Conservation (phyloP, 2,797 vertebrate genomes). For the Poeciliopsis presidionis region DNA sequence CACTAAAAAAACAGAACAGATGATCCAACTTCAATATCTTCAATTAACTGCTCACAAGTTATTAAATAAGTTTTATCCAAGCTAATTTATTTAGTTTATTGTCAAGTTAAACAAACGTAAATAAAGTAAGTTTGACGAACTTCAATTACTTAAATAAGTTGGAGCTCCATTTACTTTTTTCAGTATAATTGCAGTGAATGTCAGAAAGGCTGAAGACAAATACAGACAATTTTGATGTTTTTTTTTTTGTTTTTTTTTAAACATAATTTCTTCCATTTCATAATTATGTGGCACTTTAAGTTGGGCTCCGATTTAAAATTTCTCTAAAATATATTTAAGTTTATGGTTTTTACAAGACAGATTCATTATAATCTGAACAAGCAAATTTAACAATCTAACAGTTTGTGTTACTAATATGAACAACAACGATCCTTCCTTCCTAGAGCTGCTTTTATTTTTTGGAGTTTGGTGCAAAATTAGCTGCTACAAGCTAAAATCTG, state of each 20-base stretch:
- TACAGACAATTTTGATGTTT: neutral
- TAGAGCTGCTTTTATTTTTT: neutral
- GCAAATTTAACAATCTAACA: neutral
- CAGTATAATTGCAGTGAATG: no score
- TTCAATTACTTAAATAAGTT: no score
- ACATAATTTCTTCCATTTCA: neutral
- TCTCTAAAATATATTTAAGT: neutral
- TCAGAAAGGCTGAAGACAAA: neutral
- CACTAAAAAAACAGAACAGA: neutral
- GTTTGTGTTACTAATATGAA: neutral
- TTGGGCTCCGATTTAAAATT: neutral
- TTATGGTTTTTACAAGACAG: neutral
- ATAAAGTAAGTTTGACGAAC: no score
- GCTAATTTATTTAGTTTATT: no score
- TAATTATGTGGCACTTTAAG: neutral
- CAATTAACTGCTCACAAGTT: no score
- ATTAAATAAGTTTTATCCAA: no score
- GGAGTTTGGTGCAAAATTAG: neutral
- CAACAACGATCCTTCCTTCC: neutral
- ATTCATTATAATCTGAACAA: neutral
- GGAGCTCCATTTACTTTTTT: no score
- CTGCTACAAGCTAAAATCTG: neutral
- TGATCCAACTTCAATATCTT: no score
- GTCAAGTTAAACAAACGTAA: no score
- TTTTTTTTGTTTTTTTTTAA: neutral